These are phyloP conservation scores for Synanthedon tipuliformis DNA, from an alignment of 2,888 invertebrate species.

Conservation along the genomic window DNA sequence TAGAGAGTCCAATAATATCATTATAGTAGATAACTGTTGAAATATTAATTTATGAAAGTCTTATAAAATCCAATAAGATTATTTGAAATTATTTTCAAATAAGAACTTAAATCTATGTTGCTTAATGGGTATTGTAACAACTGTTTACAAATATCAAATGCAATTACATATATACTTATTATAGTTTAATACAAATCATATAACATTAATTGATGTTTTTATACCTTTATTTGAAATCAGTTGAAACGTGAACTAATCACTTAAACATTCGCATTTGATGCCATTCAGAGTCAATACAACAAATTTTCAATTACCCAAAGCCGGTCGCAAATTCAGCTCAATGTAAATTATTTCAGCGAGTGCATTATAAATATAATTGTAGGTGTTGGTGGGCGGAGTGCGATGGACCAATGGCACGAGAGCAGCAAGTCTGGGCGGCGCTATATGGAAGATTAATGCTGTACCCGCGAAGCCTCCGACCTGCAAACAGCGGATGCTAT, in stretches of 20 bases:
- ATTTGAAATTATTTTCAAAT: too few species aligned
- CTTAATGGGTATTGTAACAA: too few species aligned
- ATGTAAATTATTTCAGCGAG: slow-evolving; percentile 68
- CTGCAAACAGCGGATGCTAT: slow-evolving; percentile 15
- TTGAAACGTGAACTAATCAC: not conserved
- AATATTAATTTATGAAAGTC: too few species aligned
- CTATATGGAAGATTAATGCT: slow-evolving; percentile 56
- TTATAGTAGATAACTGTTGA: too few species aligned
- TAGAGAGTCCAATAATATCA: too few species aligned
- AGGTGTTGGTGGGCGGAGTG: slow-evolving; percentile 58
- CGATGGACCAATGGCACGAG: slow-evolving; percentile 43
- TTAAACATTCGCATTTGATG: slow-evolving; percentile 22
- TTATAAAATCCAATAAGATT: too few species aligned
- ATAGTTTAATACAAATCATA: too few species aligned
- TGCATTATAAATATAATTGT: slow-evolving; percentile 70
- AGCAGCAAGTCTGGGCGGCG: slow-evolving; percentile 47
- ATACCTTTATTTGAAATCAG: too few species aligned
- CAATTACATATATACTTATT: too few species aligned
- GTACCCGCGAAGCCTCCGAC: slow-evolving; percentile 58
- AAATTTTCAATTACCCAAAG: slow-evolving; percentile 68
- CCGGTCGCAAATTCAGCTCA: slow-evolving; percentile 67
- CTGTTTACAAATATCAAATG: too few species aligned
- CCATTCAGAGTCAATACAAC: slow-evolving; percentile 61
- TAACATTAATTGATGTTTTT: too few species aligned
- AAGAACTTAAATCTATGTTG: too few species aligned